Evolutionary conservation across 2,113 vertebrate genomes (phyloP), one percentile per base, ranked within the genome.

Genomic region (Symphodus melops): DNA sequence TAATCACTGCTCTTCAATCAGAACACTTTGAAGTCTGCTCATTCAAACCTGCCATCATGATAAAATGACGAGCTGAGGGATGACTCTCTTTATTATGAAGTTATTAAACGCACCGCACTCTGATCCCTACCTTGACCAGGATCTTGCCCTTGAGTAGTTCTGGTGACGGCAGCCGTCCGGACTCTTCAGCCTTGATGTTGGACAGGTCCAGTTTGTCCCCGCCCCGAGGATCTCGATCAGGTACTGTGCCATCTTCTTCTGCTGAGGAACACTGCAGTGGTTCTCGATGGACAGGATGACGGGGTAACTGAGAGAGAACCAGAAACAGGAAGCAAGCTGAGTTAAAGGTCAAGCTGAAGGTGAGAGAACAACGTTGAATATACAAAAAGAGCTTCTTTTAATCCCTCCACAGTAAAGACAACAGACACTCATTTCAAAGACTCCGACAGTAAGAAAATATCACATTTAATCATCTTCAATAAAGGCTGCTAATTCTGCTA

Each of bases 231-330:
- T 95, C 84, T 96, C 97, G 0, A 48, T 93, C 28, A 99, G 94
- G 54, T 96, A 98, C 89, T 96, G 96, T 19, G 98, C 98, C 98
- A 99, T 99, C 90, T 98, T 98, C 91, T 99, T 99, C 85, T 99
- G 98, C 92, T 99, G 98, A 46, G 93, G 13, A 0, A 99, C 96
- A 0, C 97, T 99, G 91, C 98, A 99, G 86, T 99, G 98, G 91
- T 99, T 99, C 94, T 99, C 98, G 1, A 99, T 94, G 21, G 98
- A 99, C 82, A 99, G 90, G 89, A 99, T 98, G 81, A 99, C 96
- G 0, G 98, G 98, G 76, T 96, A 99, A 54, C 98, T 99, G 86
- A 5, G 48, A 70, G 33, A 82, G 4, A 44, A 46, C 37, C 55
- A 20, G 37, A 72, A 59, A 62, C n/a, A n/a, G n/a, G 19, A 77